Evolutionary conservation across 92 coral and sea anemone genomes (phyloP).

Genomic region (Blastomussa wellsi): DNA sequence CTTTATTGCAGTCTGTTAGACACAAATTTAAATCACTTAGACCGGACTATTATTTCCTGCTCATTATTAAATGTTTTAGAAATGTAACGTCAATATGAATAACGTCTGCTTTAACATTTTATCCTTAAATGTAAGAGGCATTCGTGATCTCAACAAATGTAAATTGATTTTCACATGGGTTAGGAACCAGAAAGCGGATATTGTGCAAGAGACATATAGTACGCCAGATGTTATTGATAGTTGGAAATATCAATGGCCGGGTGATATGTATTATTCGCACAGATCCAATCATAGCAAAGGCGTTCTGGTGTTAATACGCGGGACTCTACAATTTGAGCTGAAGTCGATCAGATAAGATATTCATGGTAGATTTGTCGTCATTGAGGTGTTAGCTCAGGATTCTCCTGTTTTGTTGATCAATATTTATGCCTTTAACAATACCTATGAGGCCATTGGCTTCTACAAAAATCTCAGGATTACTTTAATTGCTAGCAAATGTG

Average conservation of each 20-base stretch:
- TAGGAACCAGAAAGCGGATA: slow-evolving; percentile 21
- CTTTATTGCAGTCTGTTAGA: slow-evolving; percentile 10
- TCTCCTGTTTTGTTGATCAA: slow-evolving; percentile 16
- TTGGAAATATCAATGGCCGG: slow-evolving; percentile 37
- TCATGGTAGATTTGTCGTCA: too few species aligned
- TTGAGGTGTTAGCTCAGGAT: slow-evolving; percentile 18
- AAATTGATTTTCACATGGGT: slow-evolving; percentile 29
- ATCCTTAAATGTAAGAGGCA: too few species aligned
- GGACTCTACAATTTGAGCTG: slow-evolving; percentile 16
- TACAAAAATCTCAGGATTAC: slow-evolving; percentile 10
- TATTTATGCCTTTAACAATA: slow-evolving; percentile 16
- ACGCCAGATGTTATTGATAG: slow-evolving; percentile 22
- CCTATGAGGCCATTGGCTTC: slow-evolving; percentile 10
- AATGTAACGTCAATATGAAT: background rate
- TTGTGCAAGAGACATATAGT: slow-evolving; percentile 19
- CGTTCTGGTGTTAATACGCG: background rate
- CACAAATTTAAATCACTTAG: background rate
- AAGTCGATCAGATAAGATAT: slow-evolving; percentile 9
- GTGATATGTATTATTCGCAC: slow-evolving; percentile 34
- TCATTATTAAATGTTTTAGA: background rate
- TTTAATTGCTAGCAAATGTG: slow-evolving; percentile 6
- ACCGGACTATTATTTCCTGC: slow-evolving; percentile 4
- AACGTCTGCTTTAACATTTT: slow-evolving; percentile 22
- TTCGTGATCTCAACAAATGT: slow-evolving; percentile 34
- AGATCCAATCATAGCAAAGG: slow-evolving; percentile 23